These are phyloP conservation scores for Lagothrix lagotricha DNA, from an alignment of 2,797 vertebrate species.

Conservation along the genomic window DNA sequence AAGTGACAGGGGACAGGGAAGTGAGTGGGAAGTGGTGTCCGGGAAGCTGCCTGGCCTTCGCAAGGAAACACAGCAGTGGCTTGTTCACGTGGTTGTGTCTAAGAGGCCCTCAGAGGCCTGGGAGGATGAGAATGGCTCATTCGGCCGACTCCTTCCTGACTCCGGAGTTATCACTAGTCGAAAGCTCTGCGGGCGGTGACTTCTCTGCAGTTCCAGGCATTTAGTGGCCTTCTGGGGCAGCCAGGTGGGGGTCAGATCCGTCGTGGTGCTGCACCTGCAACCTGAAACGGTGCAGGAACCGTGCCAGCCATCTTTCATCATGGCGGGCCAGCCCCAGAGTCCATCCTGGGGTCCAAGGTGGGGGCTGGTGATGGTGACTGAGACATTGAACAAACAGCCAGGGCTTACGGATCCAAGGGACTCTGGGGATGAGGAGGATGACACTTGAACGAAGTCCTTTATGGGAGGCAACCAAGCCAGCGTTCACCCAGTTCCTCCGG, in stretches of 20 bases:
- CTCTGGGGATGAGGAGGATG: neutral
- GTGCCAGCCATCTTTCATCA: neutral
- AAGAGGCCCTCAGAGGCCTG: neutral
- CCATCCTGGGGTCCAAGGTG: neutral
- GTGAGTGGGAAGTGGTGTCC: no score
- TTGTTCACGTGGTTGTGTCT: neutral
- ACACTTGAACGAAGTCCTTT: neutral
- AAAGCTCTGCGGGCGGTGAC: no score
- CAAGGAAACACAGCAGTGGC: neutral
- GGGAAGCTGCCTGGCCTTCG: neutral
- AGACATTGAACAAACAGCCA: neutral
- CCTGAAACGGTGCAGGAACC: neutral
- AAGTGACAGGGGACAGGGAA: neutral
- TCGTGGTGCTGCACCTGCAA: rapidly evolving
- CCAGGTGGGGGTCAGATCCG: neutral
- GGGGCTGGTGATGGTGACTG: neutral
- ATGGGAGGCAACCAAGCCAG: rapidly evolving
- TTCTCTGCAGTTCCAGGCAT: neutral
- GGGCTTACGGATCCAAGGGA: neutral
- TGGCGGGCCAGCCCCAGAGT: neutral
- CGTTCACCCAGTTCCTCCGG: neutral
- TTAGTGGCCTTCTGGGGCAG: neutral
- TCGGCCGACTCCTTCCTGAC: neutral
- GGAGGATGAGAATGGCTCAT: no score
- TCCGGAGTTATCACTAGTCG: no score